Conservation (phyloP, 1,140 invertebrate genomes). For the Parapsyche elsis region DNA sequence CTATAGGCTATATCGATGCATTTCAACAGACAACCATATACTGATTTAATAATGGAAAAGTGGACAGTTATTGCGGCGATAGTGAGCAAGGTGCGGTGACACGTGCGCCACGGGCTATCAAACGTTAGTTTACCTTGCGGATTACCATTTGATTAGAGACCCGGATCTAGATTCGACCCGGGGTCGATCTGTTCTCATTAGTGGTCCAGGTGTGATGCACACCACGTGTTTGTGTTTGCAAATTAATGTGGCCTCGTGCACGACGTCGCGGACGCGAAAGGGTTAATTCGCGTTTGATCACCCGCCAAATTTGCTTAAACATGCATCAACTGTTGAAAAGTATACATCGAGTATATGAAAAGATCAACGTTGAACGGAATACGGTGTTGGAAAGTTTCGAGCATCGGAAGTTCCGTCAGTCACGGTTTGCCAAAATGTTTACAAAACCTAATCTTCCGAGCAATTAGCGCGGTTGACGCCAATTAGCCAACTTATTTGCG, state of each 20-base stretch:
- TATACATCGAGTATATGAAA: not conserved
- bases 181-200: not conserved
- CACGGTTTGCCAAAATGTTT: constrained; percentile 28
- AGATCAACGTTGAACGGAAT: not conserved
- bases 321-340: not conserved
- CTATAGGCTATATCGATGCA: no score
- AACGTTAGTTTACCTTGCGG: constrained; percentile 17
- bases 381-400: not conserved
- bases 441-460: constrained; percentile 46
- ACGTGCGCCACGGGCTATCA: not conserved
- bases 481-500: constrained; percentile 41
- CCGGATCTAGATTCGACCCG: not conserved
- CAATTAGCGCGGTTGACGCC: constrained; percentile 46
- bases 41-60: no score
- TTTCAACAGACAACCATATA: no score
- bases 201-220: constrained; percentile 8
- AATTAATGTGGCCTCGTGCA: not conserved
- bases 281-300: constrained; percentile 11
- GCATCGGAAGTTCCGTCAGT: constrained; percentile 1
- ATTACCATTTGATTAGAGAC: constrained; percentile 26
- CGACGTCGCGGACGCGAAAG: not conserved
- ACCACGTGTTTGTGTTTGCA: not conserved
- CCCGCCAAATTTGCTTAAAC: not conserved
- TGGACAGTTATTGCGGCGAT: no score
- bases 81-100: not conserved